phyloP scores from a whole-genome alignment of 2,113 vertebrate species.

The Plecturocebus donacophilus region DNA sequence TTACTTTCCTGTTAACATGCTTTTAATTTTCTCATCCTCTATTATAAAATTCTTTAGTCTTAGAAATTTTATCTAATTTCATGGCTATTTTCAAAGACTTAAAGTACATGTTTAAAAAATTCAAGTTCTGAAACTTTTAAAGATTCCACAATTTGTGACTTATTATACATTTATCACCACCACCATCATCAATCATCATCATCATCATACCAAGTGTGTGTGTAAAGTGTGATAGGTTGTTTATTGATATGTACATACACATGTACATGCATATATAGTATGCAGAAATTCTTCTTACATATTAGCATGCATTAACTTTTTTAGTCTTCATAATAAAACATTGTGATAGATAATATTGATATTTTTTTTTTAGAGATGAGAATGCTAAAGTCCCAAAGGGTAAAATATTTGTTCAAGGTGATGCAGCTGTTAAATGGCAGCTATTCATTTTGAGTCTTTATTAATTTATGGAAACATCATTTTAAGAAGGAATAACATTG shows the following conservation, averaged over 20 bases:
- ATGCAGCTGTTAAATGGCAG: background rate
- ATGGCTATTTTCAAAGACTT: background rate
- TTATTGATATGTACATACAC: background rate
- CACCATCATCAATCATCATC: background rate
- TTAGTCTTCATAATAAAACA: background rate
- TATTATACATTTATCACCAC: background rate
- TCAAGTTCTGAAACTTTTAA: background rate
- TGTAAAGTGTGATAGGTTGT: background rate
- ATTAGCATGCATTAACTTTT: background rate
- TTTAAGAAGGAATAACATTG: background rate
- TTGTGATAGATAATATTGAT: background rate
- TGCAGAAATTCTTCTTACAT: background rate
- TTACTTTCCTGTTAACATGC: background rate
- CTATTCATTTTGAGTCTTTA: background rate
- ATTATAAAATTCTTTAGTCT: background rate
- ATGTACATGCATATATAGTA: background rate
- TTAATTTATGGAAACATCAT: background rate
- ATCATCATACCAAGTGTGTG: background rate
- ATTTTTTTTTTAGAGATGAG: background rate
- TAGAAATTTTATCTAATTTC: background rate
- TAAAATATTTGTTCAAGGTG: background rate
- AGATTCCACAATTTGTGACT: background rate
- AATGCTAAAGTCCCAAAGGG: background rate
- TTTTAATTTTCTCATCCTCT: background rate
- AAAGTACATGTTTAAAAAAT: background rate